These are phyloP conservation scores for Drosophila azteca DNA, from an alignment of 1,140 invertebrate species.

Conservation along the genomic window DNA sequence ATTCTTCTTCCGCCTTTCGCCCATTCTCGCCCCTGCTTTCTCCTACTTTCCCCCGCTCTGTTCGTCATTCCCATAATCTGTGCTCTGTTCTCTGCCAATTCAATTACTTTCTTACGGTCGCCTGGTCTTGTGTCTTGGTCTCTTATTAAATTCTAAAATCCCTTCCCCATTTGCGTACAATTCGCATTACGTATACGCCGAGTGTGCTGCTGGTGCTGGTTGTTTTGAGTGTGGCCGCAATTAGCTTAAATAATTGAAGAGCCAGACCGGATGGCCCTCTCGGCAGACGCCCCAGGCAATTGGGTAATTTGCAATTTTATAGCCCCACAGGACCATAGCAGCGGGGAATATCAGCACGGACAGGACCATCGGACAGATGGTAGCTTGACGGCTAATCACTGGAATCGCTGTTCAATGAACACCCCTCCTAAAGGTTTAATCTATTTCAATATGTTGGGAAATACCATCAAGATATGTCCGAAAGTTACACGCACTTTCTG, in stretches of 20 bases:
- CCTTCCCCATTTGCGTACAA: constrained; percentile 24
- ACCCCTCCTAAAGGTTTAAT: too few species aligned
- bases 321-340: constrained; percentile 13
- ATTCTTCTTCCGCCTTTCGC: constrained; percentile 12
- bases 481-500: too few species aligned
- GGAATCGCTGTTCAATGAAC: too few species aligned
- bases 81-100: constrained; percentile 51
- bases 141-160: constrained; percentile 40
- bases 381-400: neutral
- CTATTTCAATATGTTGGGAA: too few species aligned
- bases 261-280: constrained; percentile 48
- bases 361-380: neutral
- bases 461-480: too few species aligned
- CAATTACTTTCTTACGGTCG: constrained; percentile 58
- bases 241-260: constrained; percentile 62
- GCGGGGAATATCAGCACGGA: neutral
- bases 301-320: constrained; percentile 52
- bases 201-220: constrained; percentile 26
- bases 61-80: constrained; percentile 31
- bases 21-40: constrained; percentile 10
- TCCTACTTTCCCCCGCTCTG: neutral
- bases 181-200: constrained; percentile 51
- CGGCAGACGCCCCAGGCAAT: constrained; percentile 34
- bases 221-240: constrained; percentile 36
- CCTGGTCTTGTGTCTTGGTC: constrained; percentile 24